Conservation (phyloP, 2,797 vertebrate species). For the Apogon talboti region DNA sequence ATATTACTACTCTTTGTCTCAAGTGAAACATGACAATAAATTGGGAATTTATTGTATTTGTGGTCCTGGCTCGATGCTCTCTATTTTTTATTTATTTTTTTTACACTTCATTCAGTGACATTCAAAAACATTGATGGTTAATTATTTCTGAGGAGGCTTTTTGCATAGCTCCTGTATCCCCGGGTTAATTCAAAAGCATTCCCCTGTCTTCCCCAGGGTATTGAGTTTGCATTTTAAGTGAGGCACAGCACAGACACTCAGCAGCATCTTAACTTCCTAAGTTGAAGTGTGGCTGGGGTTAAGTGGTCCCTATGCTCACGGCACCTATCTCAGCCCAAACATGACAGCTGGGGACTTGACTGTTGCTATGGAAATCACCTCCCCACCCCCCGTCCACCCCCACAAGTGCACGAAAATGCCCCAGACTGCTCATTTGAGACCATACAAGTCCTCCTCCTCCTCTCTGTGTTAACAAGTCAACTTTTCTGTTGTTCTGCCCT, state of each 20-base stretch:
- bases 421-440: conserved; percentile 84
- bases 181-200: conserved; percentile 82
- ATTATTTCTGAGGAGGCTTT: conserved; percentile 82
- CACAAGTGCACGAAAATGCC: conserved; percentile 76
- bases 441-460: conserved; percentile 76
- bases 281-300: conserved; percentile 86
- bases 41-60: conserved; percentile 47
- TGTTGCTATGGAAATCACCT: conserved; percentile 85
- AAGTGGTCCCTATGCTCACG: conserved; percentile 87
- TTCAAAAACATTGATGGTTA: conserved; percentile 82
- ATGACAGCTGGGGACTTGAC: conserved; percentile 88
- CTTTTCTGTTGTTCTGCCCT: conserved; percentile 76
- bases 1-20: conserved; percentile 6
- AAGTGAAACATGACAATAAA: conserved; percentile 47
- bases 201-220: conserved; percentile 75
- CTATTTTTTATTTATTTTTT: conserved; percentile 40
- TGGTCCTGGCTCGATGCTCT: conserved; percentile 41
- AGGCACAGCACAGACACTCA: conserved; percentile 82
- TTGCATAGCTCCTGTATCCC: conserved; percentile 72
- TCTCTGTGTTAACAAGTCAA: conserved; percentile 78
- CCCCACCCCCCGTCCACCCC: conserved; percentile 28
- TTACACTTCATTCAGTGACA: conserved; percentile 72
- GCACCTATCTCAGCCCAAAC: conserved; percentile 85
- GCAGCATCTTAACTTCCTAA: conserved; percentile 86
- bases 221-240: conserved; percentile 88